These are phyloP conservation scores for Eublepharis macularius DNA, from an alignment of 2,113 vertebrate species.

Conservation along the genomic window DNA sequence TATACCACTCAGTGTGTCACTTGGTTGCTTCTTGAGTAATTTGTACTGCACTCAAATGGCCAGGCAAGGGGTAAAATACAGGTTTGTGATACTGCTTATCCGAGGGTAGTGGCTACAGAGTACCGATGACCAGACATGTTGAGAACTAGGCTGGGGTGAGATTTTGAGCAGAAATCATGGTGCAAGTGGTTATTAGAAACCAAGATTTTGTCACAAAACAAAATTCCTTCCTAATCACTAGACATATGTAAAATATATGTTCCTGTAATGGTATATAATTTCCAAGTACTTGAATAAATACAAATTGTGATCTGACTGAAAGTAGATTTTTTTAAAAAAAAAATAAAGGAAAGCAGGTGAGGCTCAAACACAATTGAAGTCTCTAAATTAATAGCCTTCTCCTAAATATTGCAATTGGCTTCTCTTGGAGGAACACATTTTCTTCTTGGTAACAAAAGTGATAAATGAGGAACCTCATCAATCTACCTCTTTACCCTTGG, in stretches of 20 bases:
- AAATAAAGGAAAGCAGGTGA: conserved; percentile 66
- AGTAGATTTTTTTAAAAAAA: conserved; percentile 29
- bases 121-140: neutral
- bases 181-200: neutral
- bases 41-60: neutral
- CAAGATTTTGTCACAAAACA: neutral
- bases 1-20: too few species aligned
- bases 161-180: neutral
- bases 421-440: conserved; percentile 67
- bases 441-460: conserved; percentile 60
- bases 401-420: conserved; percentile 70
- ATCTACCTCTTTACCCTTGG: conserved; percentile 74
- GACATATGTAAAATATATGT: neutral
- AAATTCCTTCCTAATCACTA: neutral
- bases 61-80: neutral
- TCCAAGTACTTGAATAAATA: conserved; percentile 46
- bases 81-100: neutral
- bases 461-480: conserved; percentile 73
- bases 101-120: neutral
- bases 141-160: neutral
- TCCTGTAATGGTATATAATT: conserved; percentile 17
- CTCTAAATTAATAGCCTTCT: conserved; percentile 74
- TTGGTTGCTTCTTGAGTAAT: neutral
- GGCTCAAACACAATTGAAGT: conserved; percentile 67
- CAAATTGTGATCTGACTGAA: conserved; percentile 63